A percentile compares a stretch with the other conserved stretches of the same genome.
These are phyloP conservation scores for Bombus pyrosoma DNA, from an alignment of 1,140 invertebrate species.

Conservation along the genomic window DNA sequence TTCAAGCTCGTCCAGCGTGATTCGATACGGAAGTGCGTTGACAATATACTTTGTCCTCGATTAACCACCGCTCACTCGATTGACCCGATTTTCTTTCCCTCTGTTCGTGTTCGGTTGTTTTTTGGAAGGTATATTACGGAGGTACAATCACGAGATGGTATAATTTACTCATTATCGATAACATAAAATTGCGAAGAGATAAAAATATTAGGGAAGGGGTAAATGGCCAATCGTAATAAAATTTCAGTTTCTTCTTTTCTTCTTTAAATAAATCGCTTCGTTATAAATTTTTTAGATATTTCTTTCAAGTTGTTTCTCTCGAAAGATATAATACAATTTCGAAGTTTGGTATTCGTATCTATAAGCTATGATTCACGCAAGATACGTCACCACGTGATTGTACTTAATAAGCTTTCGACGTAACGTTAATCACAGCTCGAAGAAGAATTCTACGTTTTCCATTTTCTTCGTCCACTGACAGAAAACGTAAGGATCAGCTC, in stretches of 20 bases:
- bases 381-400: constrained; percentile 6
- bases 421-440: constrained; percentile 12
- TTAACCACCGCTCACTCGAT: neutral
- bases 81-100: neutral
- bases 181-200: neutral
- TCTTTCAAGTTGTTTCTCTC: neutral
- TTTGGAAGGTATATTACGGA: neutral
- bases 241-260: neutral
- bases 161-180: neutral
- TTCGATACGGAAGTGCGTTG: neutral
- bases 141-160: constrained; percentile 1
- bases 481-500: constrained; percentile 8
- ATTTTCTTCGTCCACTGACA: neutral
- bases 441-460: neutral
- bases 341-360: neutral
- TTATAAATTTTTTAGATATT: neutral
- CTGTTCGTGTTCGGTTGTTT: neutral
- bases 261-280: neutral
- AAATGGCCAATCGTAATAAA: neutral
- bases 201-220: too few relatives aligned
- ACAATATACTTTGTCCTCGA: neutral
- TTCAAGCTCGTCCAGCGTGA: constrained; percentile 30
- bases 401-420: neutral
- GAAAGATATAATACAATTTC: too few relatives aligned
- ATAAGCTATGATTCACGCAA: neutral